Base-by-base conservation (phyloP, 2,888 invertebrate species). In the Dasypogon diadema region DNA sequence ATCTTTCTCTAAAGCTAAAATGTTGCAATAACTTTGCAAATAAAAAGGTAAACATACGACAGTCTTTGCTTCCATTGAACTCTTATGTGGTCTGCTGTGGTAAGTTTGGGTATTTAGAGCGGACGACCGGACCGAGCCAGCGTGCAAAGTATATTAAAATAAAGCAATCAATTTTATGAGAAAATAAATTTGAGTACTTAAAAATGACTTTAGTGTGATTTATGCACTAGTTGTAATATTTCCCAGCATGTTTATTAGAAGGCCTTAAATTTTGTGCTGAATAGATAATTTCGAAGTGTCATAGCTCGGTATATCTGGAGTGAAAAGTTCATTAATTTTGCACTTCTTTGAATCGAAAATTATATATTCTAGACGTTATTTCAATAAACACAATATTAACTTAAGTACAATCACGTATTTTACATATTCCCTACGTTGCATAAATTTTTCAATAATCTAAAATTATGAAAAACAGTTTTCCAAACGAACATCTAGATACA, bases 1-100 rank as follows among this genome's bases (percentile, higher is more conserved):
- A 48, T 65, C 48, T 65, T 65, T 65, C 65, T 46, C 37, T 65
- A 24, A 14, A 48, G 65, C 24, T 48, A 8, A 26, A 65, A 65
- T 65, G 65, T 65, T 65, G 46, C 46, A 65, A 65, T 22, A 65
- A 24, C 24, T 65, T 65, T 8, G 65, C 10, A 65, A 65, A 65
- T 46, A 48, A 46, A 42, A 65, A 65, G 46, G 26, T 24, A 24
- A 65, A 2, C 46, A 24, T 24, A 65, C 42, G 46, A 65, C 48
- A 65, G 21, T 24, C 24, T 65, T 46, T 46, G 22, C 18, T 46
- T 2, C 65, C 46, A 65, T 65, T 46, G 65, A 65, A 65, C 46
- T 65, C 24, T 46, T 16, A 46, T 46, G 21, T 21, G 65, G 22
- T 37, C 46, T 34, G 16, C 16, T 24, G 46, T 2, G 22, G 48